Evolutionary conservation across 1,140 invertebrate genomes (phyloP), one percentile per base, ranked within the genome.

Genomic region (Choristoneura fumiferana): DNA sequence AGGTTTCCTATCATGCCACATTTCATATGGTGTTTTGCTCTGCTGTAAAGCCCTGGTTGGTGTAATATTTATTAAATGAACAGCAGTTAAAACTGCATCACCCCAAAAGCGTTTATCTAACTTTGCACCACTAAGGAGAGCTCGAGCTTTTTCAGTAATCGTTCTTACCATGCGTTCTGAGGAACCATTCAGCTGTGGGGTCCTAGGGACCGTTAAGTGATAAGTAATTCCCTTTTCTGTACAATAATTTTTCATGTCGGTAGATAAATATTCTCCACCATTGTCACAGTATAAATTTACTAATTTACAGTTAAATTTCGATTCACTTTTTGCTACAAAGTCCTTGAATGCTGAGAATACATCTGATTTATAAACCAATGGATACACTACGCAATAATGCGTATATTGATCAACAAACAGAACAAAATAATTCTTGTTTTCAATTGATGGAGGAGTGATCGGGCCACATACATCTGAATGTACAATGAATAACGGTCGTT

Each of bases 181-280:
- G 1, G 90, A 78, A 63, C 89, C 86, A 84, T 92, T 92, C 69
- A 80, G 68, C 62, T 92, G 81, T 54, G 90, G 89, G 8, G 84
- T 90, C 57, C 86, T 76, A 38, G 86, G 76, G 38, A 89, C 74
- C 6, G 83, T 89, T 39, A 75, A 82, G 56, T 91, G 77, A 76
- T 89, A 89, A 10, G 58, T 67, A 57, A 91, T n/a, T 4, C 90
- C 90, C 52, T 78, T 85, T 59, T 78, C 39, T 33, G 67, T 54
- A 75, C 78, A 89, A 69, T 65, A 89, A 4, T 65, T 56, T 70
- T 84, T 83, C 60, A 89, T 78, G 55, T 85, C 76, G 57, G 55
- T 73, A 13, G 80, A 86, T 54, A 86, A 73, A 75, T 86, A 89
- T 57, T 89, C 79, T 17, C 74, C 29, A 39, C 81, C 81, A 63